Percentiles rank a stretch among this genome's conserved stretches.
phyloP scores from a whole-genome alignment of 2,797 vertebrate species.

The Phalloptychus januarius region DNA sequence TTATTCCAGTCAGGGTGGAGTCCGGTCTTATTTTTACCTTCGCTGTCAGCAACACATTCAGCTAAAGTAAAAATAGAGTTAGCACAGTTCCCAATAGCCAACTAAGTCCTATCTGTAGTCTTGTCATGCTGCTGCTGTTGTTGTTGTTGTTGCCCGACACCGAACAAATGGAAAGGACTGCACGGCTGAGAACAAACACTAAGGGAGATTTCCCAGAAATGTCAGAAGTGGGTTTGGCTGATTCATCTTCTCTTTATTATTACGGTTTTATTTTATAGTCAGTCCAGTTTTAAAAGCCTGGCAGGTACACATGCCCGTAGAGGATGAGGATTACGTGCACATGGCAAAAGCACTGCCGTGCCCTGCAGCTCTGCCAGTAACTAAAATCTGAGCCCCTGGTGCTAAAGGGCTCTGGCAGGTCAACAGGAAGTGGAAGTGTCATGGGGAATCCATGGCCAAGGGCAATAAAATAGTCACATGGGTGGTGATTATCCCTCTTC shows the following conservation, averaged over 20 bases:
- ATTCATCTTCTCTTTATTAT: constrained; percentile 70
- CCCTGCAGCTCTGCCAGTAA: constrained; percentile 37
- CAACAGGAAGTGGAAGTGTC: constrained; percentile 65
- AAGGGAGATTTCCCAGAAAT: constrained; percentile 71
- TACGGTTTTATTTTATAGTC: constrained; percentile 50
- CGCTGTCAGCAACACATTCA: constrained; percentile 41
- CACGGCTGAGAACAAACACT: constrained; percentile 61
- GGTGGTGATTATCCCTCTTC: constrained; percentile 55
- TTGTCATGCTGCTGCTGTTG: constrained; percentile 35
- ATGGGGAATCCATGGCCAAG: constrained; percentile 46
- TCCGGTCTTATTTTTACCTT: constrained; percentile 27
- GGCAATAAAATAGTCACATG: constrained; percentile 44
- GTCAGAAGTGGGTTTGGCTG: constrained; percentile 70
- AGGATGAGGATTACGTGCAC: constrained; percentile 62
- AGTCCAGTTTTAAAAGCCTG: constrained; percentile 57
- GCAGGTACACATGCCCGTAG: constrained; percentile 44
- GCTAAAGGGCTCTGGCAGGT: constrained; percentile 59
- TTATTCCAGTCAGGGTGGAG: constrained; percentile 26
- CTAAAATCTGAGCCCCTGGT: constrained; percentile 40
- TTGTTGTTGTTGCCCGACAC: constrained; percentile 45
- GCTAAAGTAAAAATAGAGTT: constrained; percentile 48
- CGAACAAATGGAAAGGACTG: constrained; percentile 54
- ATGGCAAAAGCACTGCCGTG: constrained; percentile 45
- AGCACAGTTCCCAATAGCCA: constrained; percentile 65
- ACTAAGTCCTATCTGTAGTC: constrained; percentile 64